Evolutionary conservation across 2,113 vertebrate genomes (phyloP).

Genomic region (Phycodurus eques): DNA sequence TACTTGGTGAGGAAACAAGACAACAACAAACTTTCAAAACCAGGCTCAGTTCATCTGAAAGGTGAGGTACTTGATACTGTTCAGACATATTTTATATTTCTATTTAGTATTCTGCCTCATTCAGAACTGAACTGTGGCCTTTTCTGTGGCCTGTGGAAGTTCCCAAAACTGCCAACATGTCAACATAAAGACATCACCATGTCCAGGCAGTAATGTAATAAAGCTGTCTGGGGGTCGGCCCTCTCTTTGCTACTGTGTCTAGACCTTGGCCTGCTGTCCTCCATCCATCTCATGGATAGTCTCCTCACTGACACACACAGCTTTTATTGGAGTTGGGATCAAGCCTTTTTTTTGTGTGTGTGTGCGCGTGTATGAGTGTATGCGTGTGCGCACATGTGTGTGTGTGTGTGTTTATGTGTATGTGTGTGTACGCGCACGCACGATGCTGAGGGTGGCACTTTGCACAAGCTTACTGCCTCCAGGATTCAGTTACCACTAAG

Average conservation of each 20-base stretch:
- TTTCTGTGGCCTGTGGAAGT: not conserved
- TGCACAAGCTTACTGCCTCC: constrained; percentile 35
- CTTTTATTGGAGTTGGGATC: constrained; percentile 35
- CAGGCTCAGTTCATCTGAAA: not conserved
- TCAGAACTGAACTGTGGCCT: not conserved
- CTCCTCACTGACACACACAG: constrained; percentile 20
- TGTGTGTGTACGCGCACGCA: not conserved
- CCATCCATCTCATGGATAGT: constrained; percentile 49
- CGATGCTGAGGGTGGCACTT: constrained; percentile 50
- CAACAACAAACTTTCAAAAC: no score
- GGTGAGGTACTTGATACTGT: not conserved
- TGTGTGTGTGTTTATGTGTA: constrained; percentile 5
- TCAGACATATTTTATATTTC: not conserved
- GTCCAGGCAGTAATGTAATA: constrained; percentile 42
- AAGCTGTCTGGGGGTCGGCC: constrained; percentile 34
- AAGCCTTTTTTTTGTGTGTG: not conserved
- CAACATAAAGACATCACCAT: constrained; percentile 33
- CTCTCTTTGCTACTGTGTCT: constrained; percentile 22
- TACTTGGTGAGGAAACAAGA: no score
- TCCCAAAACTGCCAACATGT: constrained; percentile 34
- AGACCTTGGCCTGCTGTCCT: constrained; percentile 40
- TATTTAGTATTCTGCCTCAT: not conserved
- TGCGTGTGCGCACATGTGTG: not conserved
- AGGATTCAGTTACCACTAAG: constrained; percentile 26
- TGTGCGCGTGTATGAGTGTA: not conserved